phyloP scores from a whole-genome alignment of 2,113 vertebrate species.

The Pangasianodon hypophthalmus region DNA sequence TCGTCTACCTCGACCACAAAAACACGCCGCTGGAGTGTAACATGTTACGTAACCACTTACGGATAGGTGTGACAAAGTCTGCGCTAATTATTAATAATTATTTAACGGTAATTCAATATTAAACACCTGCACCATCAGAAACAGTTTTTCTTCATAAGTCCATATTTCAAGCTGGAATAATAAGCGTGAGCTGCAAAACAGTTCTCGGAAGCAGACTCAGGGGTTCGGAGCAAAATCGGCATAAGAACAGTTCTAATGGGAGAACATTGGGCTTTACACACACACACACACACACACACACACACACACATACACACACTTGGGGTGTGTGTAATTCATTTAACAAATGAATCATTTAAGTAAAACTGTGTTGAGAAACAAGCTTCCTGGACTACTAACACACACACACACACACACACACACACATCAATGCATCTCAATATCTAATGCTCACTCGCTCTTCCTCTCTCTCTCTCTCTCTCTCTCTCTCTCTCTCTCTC shows the following conservation, averaged over 20 bases:
- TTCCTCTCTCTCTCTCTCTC: no score
- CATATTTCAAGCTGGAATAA: neutral
- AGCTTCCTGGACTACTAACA: neutral
- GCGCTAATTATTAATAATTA: neutral
- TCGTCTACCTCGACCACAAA: no score
- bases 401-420: slow-evolving; percentile 14
- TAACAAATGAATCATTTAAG: neutral
- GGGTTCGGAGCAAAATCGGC: neutral
- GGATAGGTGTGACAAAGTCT: neutral
- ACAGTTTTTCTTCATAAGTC: neutral
- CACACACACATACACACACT: neutral
- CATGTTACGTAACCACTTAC: neutral
- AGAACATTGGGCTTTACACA: neutral
- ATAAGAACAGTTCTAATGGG: neutral
- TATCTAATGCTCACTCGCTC: neutral
- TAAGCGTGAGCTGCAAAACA: neutral
- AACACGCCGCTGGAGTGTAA: no score
- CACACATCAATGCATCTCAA: neutral
- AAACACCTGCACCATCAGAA: neutral
- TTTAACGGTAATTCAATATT: neutral
- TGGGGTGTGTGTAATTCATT: neutral
- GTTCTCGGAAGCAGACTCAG: neutral
- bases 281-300: slow-evolving; percentile 1
- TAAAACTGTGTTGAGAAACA: neutral
- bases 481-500: no score